Base-by-base conservation (phyloP, 2,113 vertebrate genomes). In the Poeciliopsis turrubarensis region DNA sequence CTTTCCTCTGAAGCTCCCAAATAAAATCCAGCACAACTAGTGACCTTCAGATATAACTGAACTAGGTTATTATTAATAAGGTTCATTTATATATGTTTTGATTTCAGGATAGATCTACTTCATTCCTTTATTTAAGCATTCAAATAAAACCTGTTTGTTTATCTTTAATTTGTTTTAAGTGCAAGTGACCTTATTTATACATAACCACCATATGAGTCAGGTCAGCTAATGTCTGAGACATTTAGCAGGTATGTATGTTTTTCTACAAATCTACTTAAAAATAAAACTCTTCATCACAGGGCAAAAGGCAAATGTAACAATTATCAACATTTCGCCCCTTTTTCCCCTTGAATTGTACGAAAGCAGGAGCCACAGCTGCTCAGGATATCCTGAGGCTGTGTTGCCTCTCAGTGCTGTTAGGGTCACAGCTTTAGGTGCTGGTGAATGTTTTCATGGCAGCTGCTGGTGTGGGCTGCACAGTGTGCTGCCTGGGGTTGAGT, bases 371-470 rank as follows among this genome's bases (percentile, higher is more conserved):
- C 64, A 63, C 51, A 17, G 61, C 25, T 67, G 79, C 57, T 60
- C 74, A 64, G 75, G 80, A 73, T 87, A 70, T 78, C 79, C 79
- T 64, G 70, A 75, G 85, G 86, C 79, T n/a, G 67, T 68, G 51
- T 44, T 69, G 81, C 85, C 68, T 39, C 72, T 11, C 29, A 60
- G 82, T 62, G 86, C 76, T 57, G 81, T 60, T 25, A 37, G 76
- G 82, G 74, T 80, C 79, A 80, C 0, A 6, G 65, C 75, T 67
- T 86, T 78, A 81, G 78, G 75, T 39, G 79, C 37, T 54, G 78
- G 74, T 30, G 73, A 79, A 75, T 86, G 80, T 89, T 80, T 84
- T 79, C 77, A 64, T 68, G 61, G 67, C 76, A 75, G 81, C 72
- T 71, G 83, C 72, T 72, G 65, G 75, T 29, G 54, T 54, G n/a